Evolutionary conservation across 2,113 vertebrate species (phyloP), one percentile per base, ranked within the genome.

Genomic region (Microtus pennsylvanicus): DNA sequence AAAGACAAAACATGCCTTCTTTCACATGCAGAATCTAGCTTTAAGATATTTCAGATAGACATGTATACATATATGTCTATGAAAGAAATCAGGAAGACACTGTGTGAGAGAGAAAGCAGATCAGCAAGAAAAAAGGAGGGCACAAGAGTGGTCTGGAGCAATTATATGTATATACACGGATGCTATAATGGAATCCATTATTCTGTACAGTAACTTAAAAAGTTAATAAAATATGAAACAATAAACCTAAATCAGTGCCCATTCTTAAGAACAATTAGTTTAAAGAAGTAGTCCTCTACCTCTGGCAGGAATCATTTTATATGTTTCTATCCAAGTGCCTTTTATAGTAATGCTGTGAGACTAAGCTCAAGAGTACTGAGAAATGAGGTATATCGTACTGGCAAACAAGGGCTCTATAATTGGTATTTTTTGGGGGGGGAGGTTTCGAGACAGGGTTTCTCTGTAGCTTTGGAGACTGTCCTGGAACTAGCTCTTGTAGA

Each of bases 301-400:
- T 94, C n/a, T 81, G 38, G 24, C 6, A 76, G 61, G 72, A 33
- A 72, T 22, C 52, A 58, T 82, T 96, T 91, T 47, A 61, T n/a
- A 91, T 35, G 16, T 17, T 87, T 90, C 69, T 45, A 4, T 78
- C 47, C 69, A 93, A 87, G 12, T 65, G 21, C 7, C 21, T 7
- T 90, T 70, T 93, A 28, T 47, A 86, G 63, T 77, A 88, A 85
- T 87, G 38, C 4, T 13, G 12, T 63, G 22, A 89, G 61, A 90
- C 92, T 58, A 85, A 35, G 21, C 33, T 65, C 33, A 90, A 81
- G 61, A 90, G 24, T 33, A 87, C 47, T 24, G 90, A 76, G 19
- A 75, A 94, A 94, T 89, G 38, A 94, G 95, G 69, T 75, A 50
- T 24, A 26, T 24, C 30, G 50, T 1, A 69, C 17, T 26, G 52